Base-by-base conservation (phyloP, 2,888 invertebrate genomes). In the Watsonalla cultraria region DNA sequence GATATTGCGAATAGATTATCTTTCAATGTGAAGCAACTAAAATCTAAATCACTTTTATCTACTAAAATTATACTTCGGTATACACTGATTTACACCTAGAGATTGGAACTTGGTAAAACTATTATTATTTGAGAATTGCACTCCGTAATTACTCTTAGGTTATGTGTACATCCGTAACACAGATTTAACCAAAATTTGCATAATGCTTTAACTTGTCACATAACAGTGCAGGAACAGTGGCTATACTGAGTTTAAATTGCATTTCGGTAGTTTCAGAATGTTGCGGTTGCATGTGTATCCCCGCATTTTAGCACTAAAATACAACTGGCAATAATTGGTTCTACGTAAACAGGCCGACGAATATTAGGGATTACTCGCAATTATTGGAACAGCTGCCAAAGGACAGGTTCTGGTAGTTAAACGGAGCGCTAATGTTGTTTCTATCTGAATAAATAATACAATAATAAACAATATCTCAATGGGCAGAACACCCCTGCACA, bases 181-280 rank as follows among this genome's bases (percentile, higher is more conserved):
- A 75, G 80, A 79, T 78, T 78, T 80, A 77, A 70, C 74, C 68
- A 55, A 70, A 77, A 84, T 85, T 82, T 85, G 78, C 83, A 83
- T 82, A 82, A 82, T 80, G 82, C 80, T 81, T 80, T 84, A 85
- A 83, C 80, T 82, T 83, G 84, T 82, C 80, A 82, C 80, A 81
- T 78, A 80, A 76, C 76, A 76, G 75, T 64, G 70, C 66, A 72
- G 76, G 72, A 68, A 76, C 76, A 76, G 75, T 72, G 77, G 76
- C 73, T 75, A 68, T 71, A 78, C 74, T 70, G 76, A 78, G 84
- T 79, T 82, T 82, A 82, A 85, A 85, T 85, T 85, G 84, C 84
- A 82, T 85, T 85, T 80, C 67, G 72, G 74, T 74, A 76, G 80
- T 78, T 76, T 71, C 66, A 70, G 70, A 78, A 78, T 76, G 78